A percentile compares a stretch with the other conserved stretches of the same genome.
phyloP scores from a whole-genome alignment of 2,797 vertebrate species.

The Intellagama lesueurii region DNA sequence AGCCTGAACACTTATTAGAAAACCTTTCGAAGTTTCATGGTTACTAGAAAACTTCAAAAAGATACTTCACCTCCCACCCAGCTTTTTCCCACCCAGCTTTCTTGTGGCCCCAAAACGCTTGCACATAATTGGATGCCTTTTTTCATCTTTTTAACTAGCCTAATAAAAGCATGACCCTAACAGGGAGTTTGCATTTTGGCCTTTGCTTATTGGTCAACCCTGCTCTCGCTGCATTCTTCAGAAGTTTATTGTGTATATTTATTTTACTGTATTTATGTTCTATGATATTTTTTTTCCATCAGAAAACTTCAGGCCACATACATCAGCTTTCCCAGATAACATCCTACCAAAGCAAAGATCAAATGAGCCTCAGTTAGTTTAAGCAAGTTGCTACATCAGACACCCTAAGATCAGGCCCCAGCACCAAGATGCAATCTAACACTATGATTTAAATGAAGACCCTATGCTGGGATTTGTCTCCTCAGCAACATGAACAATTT shows the following conservation, averaged over 20 bases:
- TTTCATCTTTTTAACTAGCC: too few species aligned
- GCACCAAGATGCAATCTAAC: background rate
- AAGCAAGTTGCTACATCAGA: background rate
- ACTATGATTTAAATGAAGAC: background rate
- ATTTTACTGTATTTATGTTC: background rate
- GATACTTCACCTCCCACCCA: too few species aligned
- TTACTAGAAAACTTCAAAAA: background rate
- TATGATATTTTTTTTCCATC: background rate
- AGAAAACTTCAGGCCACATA: background rate
- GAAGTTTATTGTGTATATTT: too few species aligned
- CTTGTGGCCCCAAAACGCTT: too few species aligned
- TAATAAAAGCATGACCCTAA: too few species aligned
- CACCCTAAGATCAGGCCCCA: background rate
- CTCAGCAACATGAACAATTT: background rate
- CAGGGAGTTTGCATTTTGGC: too few species aligned
- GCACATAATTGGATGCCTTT: too few species aligned
- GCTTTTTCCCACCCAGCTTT: too few species aligned
- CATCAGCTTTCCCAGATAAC: background rate
- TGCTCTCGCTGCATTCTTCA: too few species aligned
- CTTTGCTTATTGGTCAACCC: too few species aligned
- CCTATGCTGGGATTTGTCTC: background rate
- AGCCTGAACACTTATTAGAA: background rate
- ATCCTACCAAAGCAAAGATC: background rate
- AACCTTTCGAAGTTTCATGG: background rate
- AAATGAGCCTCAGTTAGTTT: background rate